A percentile compares a stretch with the other conserved stretches of the same genome.
Conservation (phyloP, 2,113 vertebrate species). For the Notiomystis cincta region DNA sequence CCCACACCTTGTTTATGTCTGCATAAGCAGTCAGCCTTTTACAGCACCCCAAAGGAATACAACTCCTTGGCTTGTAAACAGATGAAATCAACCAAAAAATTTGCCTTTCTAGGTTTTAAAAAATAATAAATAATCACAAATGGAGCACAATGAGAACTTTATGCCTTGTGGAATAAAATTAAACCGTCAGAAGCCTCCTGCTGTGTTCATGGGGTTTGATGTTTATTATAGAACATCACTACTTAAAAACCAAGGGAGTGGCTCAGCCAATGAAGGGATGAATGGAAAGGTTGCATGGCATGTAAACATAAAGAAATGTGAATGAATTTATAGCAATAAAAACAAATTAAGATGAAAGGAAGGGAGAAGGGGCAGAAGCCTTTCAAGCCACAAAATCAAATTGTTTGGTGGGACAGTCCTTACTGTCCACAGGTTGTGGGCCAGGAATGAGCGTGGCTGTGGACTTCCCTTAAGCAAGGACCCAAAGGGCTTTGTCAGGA, state of each 20-base stretch:
- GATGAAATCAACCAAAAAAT: constrained; percentile 13
- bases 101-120: not conserved
- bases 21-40: not conserved
- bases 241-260: not conserved
- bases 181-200: constrained; percentile 1
- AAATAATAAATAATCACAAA: not conserved
- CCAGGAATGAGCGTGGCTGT: not conserved
- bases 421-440: not conserved
- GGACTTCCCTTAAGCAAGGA: not conserved
- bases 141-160: not conserved
- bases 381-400: not conserved
- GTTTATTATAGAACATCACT: not conserved
- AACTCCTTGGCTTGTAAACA: not conserved
- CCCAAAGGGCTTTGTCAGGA: not conserved
- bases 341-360: not conserved
- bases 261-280: not conserved
- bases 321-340: not conserved
- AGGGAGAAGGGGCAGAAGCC: not conserved
- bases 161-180: constrained; percentile 15
- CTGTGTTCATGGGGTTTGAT: not conserved
- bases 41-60: not conserved
- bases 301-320: not conserved
- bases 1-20: not conserved
- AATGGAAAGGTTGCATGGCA: not conserved
- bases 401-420: not conserved